Evolutionary conservation across 2,797 vertebrate species (phyloP), one percentile per base, ranked within the genome.

Genomic region (Ptychadena robeensis): DNA sequence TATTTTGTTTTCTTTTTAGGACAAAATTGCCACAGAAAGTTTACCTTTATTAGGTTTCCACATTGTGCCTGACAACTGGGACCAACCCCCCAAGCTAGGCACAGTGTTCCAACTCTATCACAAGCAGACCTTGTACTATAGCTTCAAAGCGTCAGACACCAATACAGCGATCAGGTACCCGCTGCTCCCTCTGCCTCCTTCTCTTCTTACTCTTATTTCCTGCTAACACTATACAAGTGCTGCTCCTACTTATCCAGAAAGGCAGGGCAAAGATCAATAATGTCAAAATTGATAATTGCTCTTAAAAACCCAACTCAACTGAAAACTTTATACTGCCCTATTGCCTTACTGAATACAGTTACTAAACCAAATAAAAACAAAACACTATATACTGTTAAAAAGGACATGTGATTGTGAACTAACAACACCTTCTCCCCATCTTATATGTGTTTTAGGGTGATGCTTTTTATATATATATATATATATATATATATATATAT

Each of bases 1-100:
- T 81, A 73, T 38, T 3, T 73, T 35, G 8, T 57, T 74, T 74
- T 76, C 34, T 30, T 44, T 73, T 87, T 90, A 99, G 98, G 97
- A 99, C 88, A 96, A 94, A 87, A 94, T 96, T 70, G 96, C 97
- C 11, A 93, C 94, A 77, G 98, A 99, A 91, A 98, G 93, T 86
- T 93, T 99, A 86, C 98, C 98, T 85, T 92, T 99, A 87, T 82
- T 98, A 90, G 98, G 98, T 74, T 99, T 99, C 93, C 98, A 96
- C 48, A 94, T 99, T 84, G 91, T 90, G 9, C 92, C 95, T 28
- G 96, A 95, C 77, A 94, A 90, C 88, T 94, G 93, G 8, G 93
- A 94, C 40, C 92, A 91, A 84, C 93, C 85, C 59, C 81, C 81
- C 0, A 94, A 95, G 68, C 92, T 93, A 15, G 86, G 94, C 69